These are phyloP conservation scores for Dicaeum eximium DNA, from an alignment of 2,113 vertebrate genomes.

Conservation along the genomic window DNA sequence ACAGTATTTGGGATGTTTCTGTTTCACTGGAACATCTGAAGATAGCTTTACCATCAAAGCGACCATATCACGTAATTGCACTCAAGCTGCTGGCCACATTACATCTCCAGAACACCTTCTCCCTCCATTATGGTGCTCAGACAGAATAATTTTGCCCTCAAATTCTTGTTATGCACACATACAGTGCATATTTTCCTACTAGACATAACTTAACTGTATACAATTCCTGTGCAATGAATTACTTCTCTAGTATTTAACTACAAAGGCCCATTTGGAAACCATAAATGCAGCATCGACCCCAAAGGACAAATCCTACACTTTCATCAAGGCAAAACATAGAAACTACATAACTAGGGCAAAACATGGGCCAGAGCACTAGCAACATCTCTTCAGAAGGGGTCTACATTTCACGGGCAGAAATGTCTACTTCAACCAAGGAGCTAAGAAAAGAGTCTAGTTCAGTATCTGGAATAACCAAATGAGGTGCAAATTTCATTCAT, in stretches of 20 bases:
- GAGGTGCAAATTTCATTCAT: neutral
- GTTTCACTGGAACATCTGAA: neutral
- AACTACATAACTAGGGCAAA: neutral
- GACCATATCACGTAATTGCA: neutral
- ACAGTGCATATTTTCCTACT: neutral
- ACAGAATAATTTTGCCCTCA: conserved; percentile 29
- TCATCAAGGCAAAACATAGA: neutral
- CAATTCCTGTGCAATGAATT: neutral
- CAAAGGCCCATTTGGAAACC: conserved; percentile 1
- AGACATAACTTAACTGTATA: neutral
- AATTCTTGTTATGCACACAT: neutral
- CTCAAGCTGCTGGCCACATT: neutral
- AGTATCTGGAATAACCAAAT: neutral
- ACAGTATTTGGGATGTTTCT: neutral
- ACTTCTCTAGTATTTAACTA: neutral
- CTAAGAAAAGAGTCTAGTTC: neutral
- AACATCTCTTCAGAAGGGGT: neutral
- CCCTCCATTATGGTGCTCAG: neutral
- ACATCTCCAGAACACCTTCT: neutral
- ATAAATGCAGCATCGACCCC: neutral
- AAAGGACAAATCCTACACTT: conserved; percentile 4
- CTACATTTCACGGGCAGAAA: neutral
- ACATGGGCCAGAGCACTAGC: neutral
- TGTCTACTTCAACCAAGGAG: neutral
- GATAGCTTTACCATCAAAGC: conserved; percentile 15